These are phyloP conservation scores for Rhagoletis pomonella DNA, from an alignment of 1,140 invertebrate species.

Conservation along the genomic window DNA sequence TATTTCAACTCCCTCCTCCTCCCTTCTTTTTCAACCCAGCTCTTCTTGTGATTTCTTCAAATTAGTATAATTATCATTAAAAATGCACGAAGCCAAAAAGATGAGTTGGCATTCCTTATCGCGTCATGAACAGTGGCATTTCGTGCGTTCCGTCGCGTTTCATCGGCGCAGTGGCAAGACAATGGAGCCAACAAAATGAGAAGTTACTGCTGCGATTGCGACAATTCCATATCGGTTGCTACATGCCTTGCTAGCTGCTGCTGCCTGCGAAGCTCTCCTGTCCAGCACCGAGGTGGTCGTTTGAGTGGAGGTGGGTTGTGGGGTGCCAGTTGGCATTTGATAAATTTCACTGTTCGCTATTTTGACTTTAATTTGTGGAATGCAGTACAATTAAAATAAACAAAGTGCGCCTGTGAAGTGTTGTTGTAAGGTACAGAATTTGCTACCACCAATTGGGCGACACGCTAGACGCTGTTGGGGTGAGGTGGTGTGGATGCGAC, in stretches of 20 bases:
- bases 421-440: background rate
- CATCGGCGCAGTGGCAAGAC: background rate
- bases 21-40: background rate
- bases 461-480: too few species aligned
- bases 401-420: background rate
- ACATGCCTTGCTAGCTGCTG: background rate
- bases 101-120: constrained; percentile 56
- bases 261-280: too few species aligned
- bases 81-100: constrained; percentile 45
- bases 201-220: constrained; percentile 38
- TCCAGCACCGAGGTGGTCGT: background rate
- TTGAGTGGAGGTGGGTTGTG: background rate
- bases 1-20: background rate
- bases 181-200: background rate
- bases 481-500: background rate
- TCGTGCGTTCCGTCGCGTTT: background rate
- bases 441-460: background rate
- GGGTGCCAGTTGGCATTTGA: constrained; percentile 50
- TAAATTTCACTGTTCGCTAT: constrained; percentile 54
- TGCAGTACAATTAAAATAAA: constrained; percentile 52
- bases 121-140: constrained; percentile 55
- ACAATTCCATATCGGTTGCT: background rate
- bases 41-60: constrained; percentile 53
- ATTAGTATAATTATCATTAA: constrained; percentile 57
- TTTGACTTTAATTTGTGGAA: constrained; percentile 57